phyloP scores from a whole-genome alignment of 2,797 vertebrate genomes.

The Psittacula echo region DNA sequence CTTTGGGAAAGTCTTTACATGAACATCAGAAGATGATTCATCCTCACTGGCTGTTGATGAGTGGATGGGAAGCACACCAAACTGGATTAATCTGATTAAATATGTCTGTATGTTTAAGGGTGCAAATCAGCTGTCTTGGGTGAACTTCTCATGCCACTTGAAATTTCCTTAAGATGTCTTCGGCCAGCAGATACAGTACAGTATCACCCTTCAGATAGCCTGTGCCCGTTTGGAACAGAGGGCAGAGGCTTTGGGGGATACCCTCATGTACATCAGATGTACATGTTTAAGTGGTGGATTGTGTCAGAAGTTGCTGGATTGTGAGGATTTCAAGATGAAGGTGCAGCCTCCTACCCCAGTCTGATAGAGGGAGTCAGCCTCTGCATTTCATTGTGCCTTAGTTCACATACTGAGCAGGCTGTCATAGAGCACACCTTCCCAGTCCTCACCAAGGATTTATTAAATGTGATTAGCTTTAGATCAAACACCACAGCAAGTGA shows the following conservation, averaged over 20 bases:
- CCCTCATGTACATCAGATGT: not conserved
- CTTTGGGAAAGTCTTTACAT: not conserved
- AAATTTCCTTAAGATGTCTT: not conserved
- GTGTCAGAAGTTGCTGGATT: not conserved
- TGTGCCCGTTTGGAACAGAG: not conserved
- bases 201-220: not conserved
- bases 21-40: not conserved
- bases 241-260: rapidly evolving
- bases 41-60: not conserved
- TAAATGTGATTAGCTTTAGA: not conserved
- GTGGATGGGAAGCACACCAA: not conserved
- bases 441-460: not conserved
- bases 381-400: not conserved
- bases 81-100: not conserved
- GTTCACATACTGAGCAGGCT: not conserved
- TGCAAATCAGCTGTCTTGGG: not conserved
- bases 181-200: not conserved
- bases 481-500: not conserved
- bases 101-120: not conserved
- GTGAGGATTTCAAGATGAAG: not conserved
- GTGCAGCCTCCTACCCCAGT: not conserved
- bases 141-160: not conserved
- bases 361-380: not conserved
- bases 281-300: rapidly evolving
- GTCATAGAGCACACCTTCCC: not conserved